phyloP scores from a whole-genome alignment of 2,888 invertebrate species.

The Meiosimyza platycephala region DNA sequence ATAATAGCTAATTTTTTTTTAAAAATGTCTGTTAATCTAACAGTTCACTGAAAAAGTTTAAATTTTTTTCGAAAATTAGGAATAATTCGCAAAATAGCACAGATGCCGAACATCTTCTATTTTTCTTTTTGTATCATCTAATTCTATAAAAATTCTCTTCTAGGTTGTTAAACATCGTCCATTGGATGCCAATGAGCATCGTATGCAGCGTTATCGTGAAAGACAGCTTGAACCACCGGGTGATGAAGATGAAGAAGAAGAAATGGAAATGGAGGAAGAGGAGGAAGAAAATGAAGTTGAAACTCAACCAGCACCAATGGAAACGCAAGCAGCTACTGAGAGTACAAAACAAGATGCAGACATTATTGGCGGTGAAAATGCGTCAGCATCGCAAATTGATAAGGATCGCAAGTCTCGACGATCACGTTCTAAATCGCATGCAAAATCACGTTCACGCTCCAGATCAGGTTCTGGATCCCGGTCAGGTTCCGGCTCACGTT shows the following conservation, averaged over 20 bases:
- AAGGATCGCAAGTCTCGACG: conserved; percentile 60
- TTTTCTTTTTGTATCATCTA: not conserved
- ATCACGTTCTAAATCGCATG: conserved; percentile 50
- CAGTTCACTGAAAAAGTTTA: too few relatives aligned
- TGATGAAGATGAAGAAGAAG: conserved; percentile 78
- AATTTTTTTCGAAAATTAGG: too few relatives aligned
- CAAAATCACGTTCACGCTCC: conserved; percentile 43
- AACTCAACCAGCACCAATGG: conserved; percentile 52
- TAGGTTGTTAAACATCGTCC: conserved; percentile 84
- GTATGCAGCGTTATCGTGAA: conserved; percentile 87
- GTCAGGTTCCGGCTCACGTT: conserved; percentile 37
- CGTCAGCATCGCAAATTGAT: conserved; percentile 52
- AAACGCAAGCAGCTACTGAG: conserved; percentile 39
- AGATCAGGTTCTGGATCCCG: conserved; percentile 36
- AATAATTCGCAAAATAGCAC: not conserved
- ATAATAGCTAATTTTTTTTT: too few relatives aligned
- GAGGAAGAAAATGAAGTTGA: conserved; percentile 62
- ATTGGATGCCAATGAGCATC: conserved; percentile 84
- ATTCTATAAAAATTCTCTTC: not conserved
- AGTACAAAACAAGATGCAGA: conserved; percentile 46
- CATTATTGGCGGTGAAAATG: conserved; percentile 46
- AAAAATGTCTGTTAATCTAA: too few relatives aligned
- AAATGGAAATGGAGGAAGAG: conserved; percentile 71
- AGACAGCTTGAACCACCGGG: conserved; percentile 88
- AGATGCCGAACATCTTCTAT: not conserved